Base-by-base conservation (phyloP, 1,140 invertebrate species). In the Sinella curviseta region DNA sequence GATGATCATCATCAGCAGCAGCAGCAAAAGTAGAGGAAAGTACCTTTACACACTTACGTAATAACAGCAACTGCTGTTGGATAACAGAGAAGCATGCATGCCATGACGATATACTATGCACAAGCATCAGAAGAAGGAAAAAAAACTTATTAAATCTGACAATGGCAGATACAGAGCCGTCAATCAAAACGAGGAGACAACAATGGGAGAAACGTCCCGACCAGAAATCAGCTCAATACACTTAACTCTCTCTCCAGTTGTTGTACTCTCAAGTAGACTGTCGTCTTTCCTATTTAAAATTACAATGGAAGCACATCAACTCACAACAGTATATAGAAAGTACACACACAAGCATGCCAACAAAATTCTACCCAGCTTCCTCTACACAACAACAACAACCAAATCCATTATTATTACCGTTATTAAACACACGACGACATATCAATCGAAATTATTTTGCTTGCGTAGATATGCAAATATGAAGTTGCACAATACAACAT, bases 141-240 rank as follows among this genome's bases (percentile, higher is more conserved):
- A 70, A 70, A 70, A 70, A 30, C 65, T 70, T 70, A 70, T 70
- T 70, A 70, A 70, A 70, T 70, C 65, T 70, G 65, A 70, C 65
- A 70, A 70, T 70, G 31, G 65, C 65, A 70, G 65, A 70, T 70
- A 70, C 14, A 70, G 8, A 24, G 31, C 28, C 65, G 65, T 70
- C 65, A 70, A 30, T 70, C 65, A 70, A 70, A 65, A 33, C 3
- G 30, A 70, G n/a, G 65, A 70, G 65, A 70, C 65, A 70, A 70
- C 65, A 70, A 70, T 70, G 65, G 8, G 26, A 65, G 24, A 65
- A 8, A 70, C 24, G 65, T 70, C 65, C 24, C 3, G 31, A 8
- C 26, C 65, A 70, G 65, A 70, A 70, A 70, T 31, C 65, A 70
- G 65, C 31, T 60, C 57, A n/a, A 16, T 16, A 60, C 24, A 16